Base-by-base conservation (phyloP, 2,113 vertebrate genomes). In the Acrocephalus kingi region DNA sequence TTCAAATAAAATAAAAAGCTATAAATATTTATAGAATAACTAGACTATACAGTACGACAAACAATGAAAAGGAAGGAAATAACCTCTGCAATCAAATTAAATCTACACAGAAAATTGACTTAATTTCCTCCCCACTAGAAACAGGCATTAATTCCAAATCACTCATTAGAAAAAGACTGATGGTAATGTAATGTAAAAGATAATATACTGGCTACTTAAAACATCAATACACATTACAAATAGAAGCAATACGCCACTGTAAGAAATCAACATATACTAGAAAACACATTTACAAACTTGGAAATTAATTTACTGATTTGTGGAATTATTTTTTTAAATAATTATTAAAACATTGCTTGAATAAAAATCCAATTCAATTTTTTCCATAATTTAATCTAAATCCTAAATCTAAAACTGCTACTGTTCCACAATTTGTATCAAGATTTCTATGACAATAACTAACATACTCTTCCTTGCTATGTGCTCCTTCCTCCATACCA, bases 11-110 rank as follows among this genome's bases (percentile, higher is more conserved):
- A 71, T 24, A 55, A 43, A 73, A 43, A 39, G 7, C 37, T 56
- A 19, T 4, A 48, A 54, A 25, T 24, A 76, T 11, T 63, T 62
- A 27, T 0, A 33, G 20, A 75, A n/a, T 25, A 58, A 66, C 61
- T 41, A 51, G 4, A 31, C 7, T 35, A 28, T 7, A 45, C 13
- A 22, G 11, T 20, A 31, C 0, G 1, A 51, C 28, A 48, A n/a
- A 52, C 21, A 56, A 11, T 10, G 7, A 72, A 46, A 81, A 73
- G 39, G n/a, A 84, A 68, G 21, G 27, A 73, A 69, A 84, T 28
- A 19, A 28, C 28, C 28, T 58, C 46, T 78, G 28, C 20, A 86
- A 66, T 45, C 30, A 82, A 74, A 45, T 74, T 45, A 81, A 71
- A 31, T 28, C 23, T 58, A 45, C 4, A 15, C 5, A 78, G 22